Base-by-base conservation (phyloP, 2,888 invertebrate genomes). In the Habroteleia sp. region DNA sequence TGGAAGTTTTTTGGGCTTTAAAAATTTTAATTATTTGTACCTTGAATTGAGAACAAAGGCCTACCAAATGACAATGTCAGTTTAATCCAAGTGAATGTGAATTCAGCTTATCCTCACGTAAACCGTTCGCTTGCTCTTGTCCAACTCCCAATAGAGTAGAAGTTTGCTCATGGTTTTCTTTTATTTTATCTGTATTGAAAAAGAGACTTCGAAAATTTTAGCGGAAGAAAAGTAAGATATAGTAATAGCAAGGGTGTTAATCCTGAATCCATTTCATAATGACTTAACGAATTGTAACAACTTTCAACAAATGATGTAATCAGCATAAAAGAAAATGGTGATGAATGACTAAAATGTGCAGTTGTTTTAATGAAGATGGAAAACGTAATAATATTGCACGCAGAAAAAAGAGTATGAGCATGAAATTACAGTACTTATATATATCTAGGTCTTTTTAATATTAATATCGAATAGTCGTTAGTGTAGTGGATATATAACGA, bases 81-180 rank as follows among this genome's bases (percentile, higher is more conserved):
- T 58, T 73, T 76, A 68, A 69, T 68, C 37, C 73, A 63, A 66
- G 46, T 62, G 63, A 69, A 69, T 58, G 63, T 56, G 58, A 69
- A 69, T 68, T 58, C 52, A 68, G 58, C 63, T 76, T 72, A 73
- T 58, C 42, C 58, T 29, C 41, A 58, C 63, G 68, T 73, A 68
- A 65, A 69, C 60, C 42, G 42, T 69, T 65, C 69, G 68, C 68
- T 68, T 62, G 54, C 52, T 69, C 58, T 60, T 41, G 69, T 65
- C 54, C 20, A 63, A 65, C 60, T 73, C 68, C 54, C 73, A 20
- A 13, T 23, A 60, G 65, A 65, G 48, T 42, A 50, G 44, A 73
- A 69, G 65, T 68, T 76, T 69, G 60, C 63, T 72, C 63, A 13
- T 48, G 25, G 29, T 23, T 46, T 16, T 20, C 41, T 63, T 76